Percentiles rank a stretch among this genome's conserved stretches.
Evolutionary conservation across 2,797 vertebrate genomes (phyloP).

Genomic region (Phataginus tricuspis): DNA sequence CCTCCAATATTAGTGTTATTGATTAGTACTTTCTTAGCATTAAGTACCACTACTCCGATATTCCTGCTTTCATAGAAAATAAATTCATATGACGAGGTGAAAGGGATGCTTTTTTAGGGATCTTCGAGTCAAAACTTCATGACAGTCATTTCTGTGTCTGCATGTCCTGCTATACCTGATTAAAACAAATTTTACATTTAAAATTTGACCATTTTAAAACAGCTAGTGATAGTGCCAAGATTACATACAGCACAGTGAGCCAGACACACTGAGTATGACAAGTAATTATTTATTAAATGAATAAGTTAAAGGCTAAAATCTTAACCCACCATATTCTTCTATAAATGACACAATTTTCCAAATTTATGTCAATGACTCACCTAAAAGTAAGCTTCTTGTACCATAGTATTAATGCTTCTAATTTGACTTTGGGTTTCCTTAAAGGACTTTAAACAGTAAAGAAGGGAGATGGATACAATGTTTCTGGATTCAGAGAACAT

Average conservation of each 20-base stretch:
- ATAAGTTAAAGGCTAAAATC: background rate
- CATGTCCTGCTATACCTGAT: background rate
- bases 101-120: background rate
- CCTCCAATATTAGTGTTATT: background rate
- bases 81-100: background rate
- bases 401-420: background rate
- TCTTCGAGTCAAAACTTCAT: background rate
- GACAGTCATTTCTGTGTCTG: background rate
- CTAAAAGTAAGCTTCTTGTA: slow-evolving; percentile 10
- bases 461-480: background rate
- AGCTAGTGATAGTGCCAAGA: background rate
- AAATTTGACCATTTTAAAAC: background rate
- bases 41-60: background rate
- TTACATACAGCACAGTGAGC: background rate
- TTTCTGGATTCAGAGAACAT: background rate
- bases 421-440: background rate
- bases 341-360: background rate
- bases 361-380: background rate
- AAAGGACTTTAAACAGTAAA: background rate
- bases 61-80: slow-evolving; percentile 5
- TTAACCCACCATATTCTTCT: background rate
- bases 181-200: background rate
- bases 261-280: slow-evolving; percentile 11
- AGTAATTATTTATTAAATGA: slow-evolving; percentile 25
- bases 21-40: background rate